Base-by-base conservation (phyloP, 2,113 vertebrate species). In the Dascyllus trimaculatus region DNA sequence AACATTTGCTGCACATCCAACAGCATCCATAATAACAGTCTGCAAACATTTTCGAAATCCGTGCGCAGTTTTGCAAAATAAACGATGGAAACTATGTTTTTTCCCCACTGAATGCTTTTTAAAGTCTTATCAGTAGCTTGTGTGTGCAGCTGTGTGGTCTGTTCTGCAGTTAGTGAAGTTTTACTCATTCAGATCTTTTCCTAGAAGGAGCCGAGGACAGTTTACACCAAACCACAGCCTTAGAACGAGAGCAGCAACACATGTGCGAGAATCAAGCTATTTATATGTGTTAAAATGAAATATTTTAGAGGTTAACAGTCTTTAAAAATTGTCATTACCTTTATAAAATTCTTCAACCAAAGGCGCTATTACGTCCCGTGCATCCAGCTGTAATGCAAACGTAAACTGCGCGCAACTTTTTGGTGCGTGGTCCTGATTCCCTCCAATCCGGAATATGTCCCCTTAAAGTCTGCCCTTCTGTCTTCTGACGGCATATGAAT, bases 401-500 rank as follows among this genome's bases (percentile, higher is more conserved):
- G 7, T 22, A 65, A 52, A 66, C 25, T 19, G 71, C 26, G 62
- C 18, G 48, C 2, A 78, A 73, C 71, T 81, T 84, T 43, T 51
- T 21, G 11, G 43, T 57, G 32, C 4, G 21, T 17, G 24, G 17
- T 49, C 54, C 66, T 38, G 13, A 25, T 25, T 46, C 38, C 45
- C 22, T 58, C 52, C 22, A 26, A 3, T 51, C 24, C 40, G 24
- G 40, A 70, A 45, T 58, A 52, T 43, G 75, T 69, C 53, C 68
- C 56, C 46, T 66, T 35, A 13, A 65, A 75, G 11, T 22, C 22
- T 63, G 56, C 19, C 78, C 18, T 46, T 56, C 10, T 17, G 40
- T 25, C 72, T 52, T 53, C 51, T 26, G 35, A 22, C 91, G 81
- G 95, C 92, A 90, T 14, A 24, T 4, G 54, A 94, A 67, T 26